Percentiles rank a stretch among this genome's conserved stretches.
Evolutionary conservation across 2,888 invertebrate genomes (phyloP).

Genomic region (Amphimallon solstitiale): DNA sequence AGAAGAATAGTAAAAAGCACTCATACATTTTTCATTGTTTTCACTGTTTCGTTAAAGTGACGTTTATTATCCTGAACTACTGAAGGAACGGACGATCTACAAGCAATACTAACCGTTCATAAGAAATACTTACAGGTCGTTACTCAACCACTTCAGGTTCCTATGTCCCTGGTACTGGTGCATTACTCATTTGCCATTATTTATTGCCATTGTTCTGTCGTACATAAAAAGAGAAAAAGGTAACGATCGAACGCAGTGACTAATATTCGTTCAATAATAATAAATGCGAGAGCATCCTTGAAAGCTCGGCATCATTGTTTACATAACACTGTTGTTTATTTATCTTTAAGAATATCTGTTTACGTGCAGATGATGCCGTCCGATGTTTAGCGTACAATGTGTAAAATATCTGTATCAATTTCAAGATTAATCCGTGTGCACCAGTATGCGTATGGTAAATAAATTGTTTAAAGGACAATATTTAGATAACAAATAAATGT

Average conservation of each 20-base stretch:
- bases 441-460: neutral
- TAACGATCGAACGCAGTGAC: slow-evolving; percentile 16
- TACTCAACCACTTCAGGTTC: slow-evolving; percentile 12
- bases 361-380: neutral
- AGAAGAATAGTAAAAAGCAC: neutral
- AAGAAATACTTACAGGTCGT: slow-evolving; percentile 7
- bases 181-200: slow-evolving; percentile 26
- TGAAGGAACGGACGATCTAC: neutral
- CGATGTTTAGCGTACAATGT: slow-evolving; percentile 25
- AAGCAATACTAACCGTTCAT: slow-evolving; percentile 1
- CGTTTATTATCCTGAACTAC: slow-evolving; percentile 17
- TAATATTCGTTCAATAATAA: slow-evolving; percentile 10
- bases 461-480: slow-evolving; percentile 13
- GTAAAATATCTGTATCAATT: slow-evolving; percentile 31
- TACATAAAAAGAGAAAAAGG: neutral
- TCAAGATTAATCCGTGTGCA: slow-evolving; percentile 14
- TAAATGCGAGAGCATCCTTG: slow-evolving; percentile 23
- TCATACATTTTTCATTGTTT: slow-evolving; percentile 27
- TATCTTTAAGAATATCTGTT: slow-evolving; percentile 13
- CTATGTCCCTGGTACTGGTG: neutral
- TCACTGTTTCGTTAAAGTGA: slow-evolving; percentile 17
- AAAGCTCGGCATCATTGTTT: slow-evolving; percentile 11
- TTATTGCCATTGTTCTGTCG: slow-evolving; percentile 16
- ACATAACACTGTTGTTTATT: slow-evolving; percentile 23
- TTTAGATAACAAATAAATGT: slow-evolving; percentile 16